Evolutionary conservation across 2,113 vertebrate genomes (phyloP).

Genomic region (Micromys minutus): DNA sequence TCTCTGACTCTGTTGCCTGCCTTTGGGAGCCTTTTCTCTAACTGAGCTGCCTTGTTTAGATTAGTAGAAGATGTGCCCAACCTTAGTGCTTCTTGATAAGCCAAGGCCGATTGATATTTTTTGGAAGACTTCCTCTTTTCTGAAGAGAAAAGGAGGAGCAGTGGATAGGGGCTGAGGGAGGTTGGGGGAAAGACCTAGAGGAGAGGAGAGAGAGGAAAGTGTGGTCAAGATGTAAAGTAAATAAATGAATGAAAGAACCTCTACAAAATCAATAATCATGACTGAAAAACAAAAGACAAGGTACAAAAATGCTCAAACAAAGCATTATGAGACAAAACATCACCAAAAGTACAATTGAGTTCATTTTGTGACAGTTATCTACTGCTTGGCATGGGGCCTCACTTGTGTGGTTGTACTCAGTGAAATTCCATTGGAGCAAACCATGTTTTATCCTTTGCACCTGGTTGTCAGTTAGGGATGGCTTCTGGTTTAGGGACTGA

Average conservation of each 20-base stretch:
- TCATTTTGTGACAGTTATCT: neutral
- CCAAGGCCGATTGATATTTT: neutral
- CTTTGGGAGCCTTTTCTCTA: neutral
- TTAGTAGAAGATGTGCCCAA: neutral
- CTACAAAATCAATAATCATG: neutral
- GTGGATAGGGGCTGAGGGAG: neutral
- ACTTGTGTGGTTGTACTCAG: neutral
- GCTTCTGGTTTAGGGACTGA: neutral
- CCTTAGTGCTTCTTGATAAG: neutral
- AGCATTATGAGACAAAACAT: neutral
- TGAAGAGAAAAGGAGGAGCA: neutral
- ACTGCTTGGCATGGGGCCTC: neutral
- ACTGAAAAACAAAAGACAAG: too few species aligned
- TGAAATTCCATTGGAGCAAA: neutral
- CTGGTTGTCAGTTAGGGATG: neutral
- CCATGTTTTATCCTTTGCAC: neutral
- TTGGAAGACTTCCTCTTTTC: neutral
- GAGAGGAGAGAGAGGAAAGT: neutral
- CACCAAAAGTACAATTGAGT: neutral
- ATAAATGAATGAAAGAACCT: neutral
- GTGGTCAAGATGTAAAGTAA: neutral
- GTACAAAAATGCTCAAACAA: neutral
- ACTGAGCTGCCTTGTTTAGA: neutral
- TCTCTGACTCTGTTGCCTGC: neutral
- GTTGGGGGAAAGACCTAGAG: neutral